phyloP scores from a whole-genome alignment of 2,797 vertebrate species.

The Staurois parvus region DNA sequence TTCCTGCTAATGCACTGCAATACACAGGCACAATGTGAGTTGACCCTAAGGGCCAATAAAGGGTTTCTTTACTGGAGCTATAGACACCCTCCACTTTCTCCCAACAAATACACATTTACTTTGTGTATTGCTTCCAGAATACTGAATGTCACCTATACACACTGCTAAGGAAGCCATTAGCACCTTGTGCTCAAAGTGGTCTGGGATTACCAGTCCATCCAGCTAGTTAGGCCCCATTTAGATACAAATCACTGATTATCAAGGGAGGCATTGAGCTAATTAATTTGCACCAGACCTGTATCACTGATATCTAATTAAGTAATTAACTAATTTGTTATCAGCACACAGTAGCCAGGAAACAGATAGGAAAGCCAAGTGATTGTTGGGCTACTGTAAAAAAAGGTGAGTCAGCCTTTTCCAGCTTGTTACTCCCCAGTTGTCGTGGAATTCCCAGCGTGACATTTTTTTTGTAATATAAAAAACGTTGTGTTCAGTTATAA shows the following conservation, averaged over 20 bases:
- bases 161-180: not conserved
- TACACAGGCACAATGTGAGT: too few relatives aligned
- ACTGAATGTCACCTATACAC: too few relatives aligned
- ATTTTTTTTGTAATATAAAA: too few relatives aligned
- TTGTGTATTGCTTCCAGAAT: not conserved
- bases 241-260: constrained; percentile 41
- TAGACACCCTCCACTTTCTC: not conserved
- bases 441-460: too few relatives aligned
- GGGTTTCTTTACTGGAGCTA: not conserved
- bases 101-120: not conserved
- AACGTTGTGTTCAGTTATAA: too few relatives aligned
- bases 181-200: not conserved
- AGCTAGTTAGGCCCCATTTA: constrained; percentile 6
- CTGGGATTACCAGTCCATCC: not conserved
- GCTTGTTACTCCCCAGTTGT: too few relatives aligned
- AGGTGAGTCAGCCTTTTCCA: not conserved
- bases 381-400: not conserved
- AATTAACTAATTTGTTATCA: constrained; percentile 1
- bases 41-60: too few relatives aligned
- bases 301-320: not conserved
- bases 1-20: too few relatives aligned
- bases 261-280: constrained; percentile 26
- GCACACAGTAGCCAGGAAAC: not conserved
- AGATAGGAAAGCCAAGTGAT: not conserved
- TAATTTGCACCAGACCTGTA: constrained; percentile 2